Evolutionary conservation across 2,113 vertebrate species (phyloP).

Genomic region (Oceanodroma tethys): DNA sequence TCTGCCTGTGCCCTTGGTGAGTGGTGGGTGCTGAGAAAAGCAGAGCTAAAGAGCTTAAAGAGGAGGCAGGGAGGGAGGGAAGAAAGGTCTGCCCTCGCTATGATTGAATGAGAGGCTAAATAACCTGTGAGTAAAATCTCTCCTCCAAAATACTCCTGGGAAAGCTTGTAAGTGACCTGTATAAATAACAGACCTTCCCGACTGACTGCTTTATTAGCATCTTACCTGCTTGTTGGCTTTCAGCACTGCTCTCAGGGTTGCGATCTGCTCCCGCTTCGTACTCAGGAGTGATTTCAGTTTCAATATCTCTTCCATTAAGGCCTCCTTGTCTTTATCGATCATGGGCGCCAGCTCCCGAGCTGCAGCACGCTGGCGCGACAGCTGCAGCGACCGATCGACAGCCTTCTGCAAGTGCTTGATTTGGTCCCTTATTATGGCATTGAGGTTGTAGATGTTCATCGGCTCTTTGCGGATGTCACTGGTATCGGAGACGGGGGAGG

Average conservation of each 20-base stretch:
- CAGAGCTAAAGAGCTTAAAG: not conserved
- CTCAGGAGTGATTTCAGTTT: slow-evolving; percentile 96
- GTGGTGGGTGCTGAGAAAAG: not conserved
- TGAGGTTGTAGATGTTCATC: slow-evolving; percentile 98
- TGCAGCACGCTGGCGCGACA: slow-evolving; percentile 91
- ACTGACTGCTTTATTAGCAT: not conserved
- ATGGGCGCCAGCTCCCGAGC: slow-evolving; percentile 90
- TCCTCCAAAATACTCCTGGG: not conserved
- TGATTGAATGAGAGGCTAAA: not conserved
- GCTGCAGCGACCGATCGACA: slow-evolving; percentile 91
- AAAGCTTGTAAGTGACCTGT: not conserved
- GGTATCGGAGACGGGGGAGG: slow-evolving; percentile 82
- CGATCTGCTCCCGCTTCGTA: slow-evolving; percentile 97
- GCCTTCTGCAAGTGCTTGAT: slow-evolving; percentile 97
- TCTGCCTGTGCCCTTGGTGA: not conserved
- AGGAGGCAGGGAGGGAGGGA: not conserved
- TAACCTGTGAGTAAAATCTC: not conserved
- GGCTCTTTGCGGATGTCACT: slow-evolving; percentile 94
- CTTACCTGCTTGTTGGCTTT: slow-evolving; percentile 98
- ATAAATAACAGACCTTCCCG: not conserved
- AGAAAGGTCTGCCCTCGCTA: not conserved
- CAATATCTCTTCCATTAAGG: slow-evolving; percentile 95
- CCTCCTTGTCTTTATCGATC: slow-evolving; percentile 96
- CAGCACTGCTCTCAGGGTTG: slow-evolving; percentile 91
- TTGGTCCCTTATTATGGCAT: slow-evolving; percentile 97